Percentiles rank a stretch among this genome's conserved stretches.
These are phyloP conservation scores for Diadophis punctatus DNA, from an alignment of 2,113 vertebrate species.

Conservation along the genomic window DNA sequence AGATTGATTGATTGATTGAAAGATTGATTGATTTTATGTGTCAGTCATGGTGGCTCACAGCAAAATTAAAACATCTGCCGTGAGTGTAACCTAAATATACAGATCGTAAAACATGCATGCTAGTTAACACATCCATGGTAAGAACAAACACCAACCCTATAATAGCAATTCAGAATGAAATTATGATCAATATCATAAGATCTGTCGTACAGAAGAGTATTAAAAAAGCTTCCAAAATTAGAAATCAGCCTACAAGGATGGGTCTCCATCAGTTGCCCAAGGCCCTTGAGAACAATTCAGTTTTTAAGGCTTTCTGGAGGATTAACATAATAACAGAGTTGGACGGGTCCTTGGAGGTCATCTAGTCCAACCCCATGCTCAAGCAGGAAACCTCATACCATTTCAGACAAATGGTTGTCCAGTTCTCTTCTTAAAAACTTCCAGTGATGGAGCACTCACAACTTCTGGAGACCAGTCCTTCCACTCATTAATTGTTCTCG, in stretches of 20 bases:
- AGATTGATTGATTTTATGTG: background rate
- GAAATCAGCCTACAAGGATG: background rate
- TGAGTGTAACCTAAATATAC: background rate
- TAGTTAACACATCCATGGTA: background rate
- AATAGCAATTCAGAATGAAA: background rate
- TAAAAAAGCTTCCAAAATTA: background rate
- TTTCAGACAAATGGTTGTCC: background rate
- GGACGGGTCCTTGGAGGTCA: background rate
- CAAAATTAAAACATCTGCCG: background rate
- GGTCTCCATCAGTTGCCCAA: background rate
- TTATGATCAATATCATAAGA: background rate
- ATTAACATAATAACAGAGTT: background rate
- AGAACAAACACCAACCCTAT: background rate
- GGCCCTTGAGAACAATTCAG: background rate
- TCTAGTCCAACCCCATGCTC: background rate
- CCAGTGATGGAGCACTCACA: background rate
- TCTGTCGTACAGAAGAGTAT: background rate
- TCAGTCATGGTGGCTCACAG: background rate
- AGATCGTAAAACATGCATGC: background rate
- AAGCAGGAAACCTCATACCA: background rate
- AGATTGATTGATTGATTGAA: background rate
- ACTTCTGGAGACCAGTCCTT: background rate
- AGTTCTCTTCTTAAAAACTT: background rate
- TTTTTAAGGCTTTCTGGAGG: background rate
- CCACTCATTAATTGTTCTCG: background rate